A percentile compares a stretch with the other conserved stretches of the same genome.
Evolutionary conservation across 2,888 invertebrate genomes (phyloP).

Genomic region (Drosophila infuscata): DNA sequence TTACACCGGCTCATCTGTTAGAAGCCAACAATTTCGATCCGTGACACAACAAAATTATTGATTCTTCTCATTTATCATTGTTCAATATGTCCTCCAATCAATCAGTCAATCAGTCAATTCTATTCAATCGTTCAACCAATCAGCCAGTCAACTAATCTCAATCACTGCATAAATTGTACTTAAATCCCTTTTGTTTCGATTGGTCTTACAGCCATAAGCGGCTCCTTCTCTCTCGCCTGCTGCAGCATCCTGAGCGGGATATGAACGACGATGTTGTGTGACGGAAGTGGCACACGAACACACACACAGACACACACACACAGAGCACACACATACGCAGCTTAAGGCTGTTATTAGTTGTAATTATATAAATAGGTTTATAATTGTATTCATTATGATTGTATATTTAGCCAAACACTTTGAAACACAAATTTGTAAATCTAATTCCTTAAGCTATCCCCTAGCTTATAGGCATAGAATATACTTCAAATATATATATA

Average conservation of each 20-base stretch:
- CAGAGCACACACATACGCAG: slow-evolving; percentile 12
- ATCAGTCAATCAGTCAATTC: slow-evolving; percentile 41
- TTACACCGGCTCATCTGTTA: slow-evolving; percentile 31
- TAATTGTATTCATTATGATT: slow-evolving; percentile 24
- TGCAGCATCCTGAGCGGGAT: slow-evolving; percentile 45
- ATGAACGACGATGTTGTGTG: slow-evolving; percentile 48
- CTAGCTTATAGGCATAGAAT: slow-evolving; percentile 34
- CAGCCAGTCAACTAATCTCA: slow-evolving; percentile 32
- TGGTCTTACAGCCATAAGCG: slow-evolving; percentile 76
- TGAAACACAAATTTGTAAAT: slow-evolving; percentile 33
- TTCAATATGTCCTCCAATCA: slow-evolving; percentile 34
- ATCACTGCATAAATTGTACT: slow-evolving; percentile 65
- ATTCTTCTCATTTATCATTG: slow-evolving; percentile 47
- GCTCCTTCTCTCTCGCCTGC: slow-evolving; percentile 29
- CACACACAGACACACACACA: slow-evolving; percentile 24
- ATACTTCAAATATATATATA: slow-evolving; percentile 1
- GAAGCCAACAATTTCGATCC: slow-evolving; percentile 34
- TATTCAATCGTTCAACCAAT: slow-evolving; percentile 46
- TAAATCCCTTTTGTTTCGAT: slow-evolving; percentile 69
- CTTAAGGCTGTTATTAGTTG: slow-evolving; percentile 36
- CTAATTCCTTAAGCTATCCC: slow-evolving; percentile 45
- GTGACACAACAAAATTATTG: slow-evolving; percentile 28
- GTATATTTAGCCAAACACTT: slow-evolving; percentile 15
- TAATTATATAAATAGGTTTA: slow-evolving; percentile 44
- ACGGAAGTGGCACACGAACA: slow-evolving; percentile 24